phyloP scores from a whole-genome alignment of 1,140 invertebrate genomes.

The Copidosoma floridanum region DNA sequence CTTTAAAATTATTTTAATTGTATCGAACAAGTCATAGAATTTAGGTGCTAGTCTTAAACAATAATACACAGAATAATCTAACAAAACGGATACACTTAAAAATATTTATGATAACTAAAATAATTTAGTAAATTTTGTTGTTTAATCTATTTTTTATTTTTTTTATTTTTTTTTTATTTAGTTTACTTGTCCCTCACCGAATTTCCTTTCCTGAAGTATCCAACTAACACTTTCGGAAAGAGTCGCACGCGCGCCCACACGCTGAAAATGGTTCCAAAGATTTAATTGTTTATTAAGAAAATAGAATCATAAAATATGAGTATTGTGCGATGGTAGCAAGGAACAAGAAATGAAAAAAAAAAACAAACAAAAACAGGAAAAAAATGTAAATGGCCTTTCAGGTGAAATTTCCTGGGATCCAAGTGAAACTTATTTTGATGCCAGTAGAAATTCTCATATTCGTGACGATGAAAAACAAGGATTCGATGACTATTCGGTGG shows the following conservation, averaged over 20 bases:
- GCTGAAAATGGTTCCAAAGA: constrained; percentile 34
- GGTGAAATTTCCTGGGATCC: constrained; percentile 40
- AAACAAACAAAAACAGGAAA: constrained; percentile 26
- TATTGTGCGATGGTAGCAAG: too few relatives aligned
- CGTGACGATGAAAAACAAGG: too few relatives aligned
- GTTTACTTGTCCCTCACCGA: neutral
- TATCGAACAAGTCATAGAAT: constrained; percentile 19
- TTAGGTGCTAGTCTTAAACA: constrained; percentile 27
- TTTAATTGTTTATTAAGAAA: too few relatives aligned
- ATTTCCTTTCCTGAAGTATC: constrained; percentile 11
- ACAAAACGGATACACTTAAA: too few relatives aligned
- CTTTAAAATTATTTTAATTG: constrained; percentile 3
- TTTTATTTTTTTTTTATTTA: neutral
- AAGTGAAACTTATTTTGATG: neutral
- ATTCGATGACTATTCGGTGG: constrained; percentile 5
- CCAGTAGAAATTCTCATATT: too few relatives aligned
- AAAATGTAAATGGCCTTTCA: constrained; percentile 50
- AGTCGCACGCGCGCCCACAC: constrained; percentile 55
- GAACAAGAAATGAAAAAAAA: constrained; percentile 9
- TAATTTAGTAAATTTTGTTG: neutral
- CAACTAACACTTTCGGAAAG: constrained; percentile 40
- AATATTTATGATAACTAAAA: too few relatives aligned
- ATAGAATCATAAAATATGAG: too few relatives aligned
- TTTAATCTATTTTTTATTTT: neutral
- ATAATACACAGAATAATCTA: constrained; percentile 1